phyloP scores from a whole-genome alignment of 2,888 invertebrate species.

The Drosophila diplacantha region DNA sequence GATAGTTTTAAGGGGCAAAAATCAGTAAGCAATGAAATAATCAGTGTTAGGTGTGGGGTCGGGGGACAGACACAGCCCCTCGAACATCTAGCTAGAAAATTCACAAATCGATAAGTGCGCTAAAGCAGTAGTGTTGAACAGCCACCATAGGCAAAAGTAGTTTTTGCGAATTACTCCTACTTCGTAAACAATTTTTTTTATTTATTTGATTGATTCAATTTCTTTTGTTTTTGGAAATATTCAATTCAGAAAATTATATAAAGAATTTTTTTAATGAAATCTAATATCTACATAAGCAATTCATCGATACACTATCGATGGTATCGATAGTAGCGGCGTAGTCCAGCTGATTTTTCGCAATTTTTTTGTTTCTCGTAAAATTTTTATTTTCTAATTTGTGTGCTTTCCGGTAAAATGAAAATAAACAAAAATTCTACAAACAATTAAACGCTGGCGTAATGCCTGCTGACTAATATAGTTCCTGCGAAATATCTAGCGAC shows the following conservation, averaged over 20 bases:
- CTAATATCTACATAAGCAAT: too few relatives aligned
- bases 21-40: too few relatives aligned
- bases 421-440: not conserved
- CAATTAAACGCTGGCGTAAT: not conserved
- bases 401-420: not conserved
- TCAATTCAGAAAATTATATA: not conserved
- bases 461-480: constrained; percentile 5
- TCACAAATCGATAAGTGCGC: not conserved
- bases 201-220: not conserved
- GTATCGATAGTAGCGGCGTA: not conserved
- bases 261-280: not conserved
- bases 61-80: too few relatives aligned
- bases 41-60: too few relatives aligned
- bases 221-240: not conserved
- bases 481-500: not conserved
- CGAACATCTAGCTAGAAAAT: not conserved
- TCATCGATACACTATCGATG: not conserved
- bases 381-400: constrained; percentile 1
- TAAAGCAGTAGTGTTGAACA: not conserved
- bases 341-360: constrained; percentile 8
- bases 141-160: rapidly evolving
- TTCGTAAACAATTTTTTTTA: not conserved
- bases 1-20: too few relatives aligned
- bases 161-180: not conserved
- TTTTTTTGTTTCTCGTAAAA: not conserved